Evolutionary conservation across 2,888 invertebrate genomes (phyloP), one percentile per base, ranked within the genome.

Genomic region (Zonitis immaculata): DNA sequence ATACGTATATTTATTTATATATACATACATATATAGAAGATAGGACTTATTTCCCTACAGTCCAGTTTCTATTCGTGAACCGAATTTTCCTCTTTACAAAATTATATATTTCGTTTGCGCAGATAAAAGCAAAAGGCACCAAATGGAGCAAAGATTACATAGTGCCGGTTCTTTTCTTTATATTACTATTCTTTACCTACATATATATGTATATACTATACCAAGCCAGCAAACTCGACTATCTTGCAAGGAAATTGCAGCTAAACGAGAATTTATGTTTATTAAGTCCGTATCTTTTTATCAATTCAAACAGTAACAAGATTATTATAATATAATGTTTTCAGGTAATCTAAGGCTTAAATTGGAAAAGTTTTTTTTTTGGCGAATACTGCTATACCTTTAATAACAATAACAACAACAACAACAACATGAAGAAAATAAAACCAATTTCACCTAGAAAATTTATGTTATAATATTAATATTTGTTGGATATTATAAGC

Each of bases 1-100:
- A 26, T 26, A 26, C n/a, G n/a, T n/a, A n/a, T n/a, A n/a, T n/a
- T 26, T 26, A 26, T 26, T 6, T 7, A 26, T 26, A 26, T 26
- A 26, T 26, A 26, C 6, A 8, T 26, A 6, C 8, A 7, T 39
- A 28, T 65, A 66, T 65, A 63, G 60, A 67, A 71, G 72, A 71
- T 67, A 66, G 65, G 60, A 58, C 70, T 72, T 73, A 74, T 74
- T 73, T 74, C 73, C 72, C 72, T 62, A 64, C 64, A 71, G 72
- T 70, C 70, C 69, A 70, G 71, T 72, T 39, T 71, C 63, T 56
- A 59, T 66, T 66, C 64, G 65, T 64, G 67, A 69, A 67, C 67
- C 67, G 69, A 67, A 67, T 68, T 67, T 68, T 62, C 60, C 58
- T 56, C 54, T 32, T 22, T 52, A 30, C 51, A 47, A 44, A 71